Evolutionary conservation across 2,888 invertebrate species (phyloP).

Genomic region (Latrodectus elegans): DNA sequence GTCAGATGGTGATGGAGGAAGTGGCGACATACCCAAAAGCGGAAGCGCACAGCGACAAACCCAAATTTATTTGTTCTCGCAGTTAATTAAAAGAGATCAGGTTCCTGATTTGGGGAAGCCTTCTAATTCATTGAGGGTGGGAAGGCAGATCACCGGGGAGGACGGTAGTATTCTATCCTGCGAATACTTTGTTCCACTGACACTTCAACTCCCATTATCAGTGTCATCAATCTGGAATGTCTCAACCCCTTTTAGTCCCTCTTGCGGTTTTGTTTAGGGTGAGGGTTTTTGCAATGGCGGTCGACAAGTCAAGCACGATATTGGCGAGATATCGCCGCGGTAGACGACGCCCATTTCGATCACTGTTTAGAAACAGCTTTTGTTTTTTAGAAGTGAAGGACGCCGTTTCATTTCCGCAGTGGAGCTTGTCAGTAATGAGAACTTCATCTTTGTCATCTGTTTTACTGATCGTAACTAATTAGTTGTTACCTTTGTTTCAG

Average conservation of each 20-base stretch:
- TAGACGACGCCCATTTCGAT: too few relatives aligned
- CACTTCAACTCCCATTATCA: conserved; percentile 36
- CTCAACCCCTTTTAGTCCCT: conserved; percentile 8
- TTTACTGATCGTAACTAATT: too few relatives aligned
- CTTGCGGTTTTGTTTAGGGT: not conserved
- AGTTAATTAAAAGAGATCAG: conserved; percentile 56
- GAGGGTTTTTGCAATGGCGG: not conserved
- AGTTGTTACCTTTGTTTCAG: too few relatives aligned
- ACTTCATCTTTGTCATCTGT: too few relatives aligned
- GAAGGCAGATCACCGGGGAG: not conserved
- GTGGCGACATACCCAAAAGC: conserved; percentile 31
- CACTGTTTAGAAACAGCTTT: too few relatives aligned
- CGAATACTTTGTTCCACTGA: conserved; percentile 17
- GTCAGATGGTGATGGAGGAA: conserved; percentile 28
- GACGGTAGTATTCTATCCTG: not conserved
- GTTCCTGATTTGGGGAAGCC: conserved; percentile 7
- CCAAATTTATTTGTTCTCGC: conserved; percentile 34
- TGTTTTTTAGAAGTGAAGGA: too few relatives aligned
- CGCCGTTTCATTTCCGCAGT: too few relatives aligned
- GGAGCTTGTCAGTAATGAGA: too few relatives aligned
- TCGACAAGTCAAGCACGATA: not conserved
- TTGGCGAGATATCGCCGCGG: not conserved
- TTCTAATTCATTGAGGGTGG: not conserved
- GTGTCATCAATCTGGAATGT: conserved; percentile 26
- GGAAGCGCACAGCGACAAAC: conserved; percentile 20